These are phyloP conservation scores for Australoheros scitulus DNA, from an alignment of 2,113 vertebrate genomes.

Conservation along the genomic window DNA sequence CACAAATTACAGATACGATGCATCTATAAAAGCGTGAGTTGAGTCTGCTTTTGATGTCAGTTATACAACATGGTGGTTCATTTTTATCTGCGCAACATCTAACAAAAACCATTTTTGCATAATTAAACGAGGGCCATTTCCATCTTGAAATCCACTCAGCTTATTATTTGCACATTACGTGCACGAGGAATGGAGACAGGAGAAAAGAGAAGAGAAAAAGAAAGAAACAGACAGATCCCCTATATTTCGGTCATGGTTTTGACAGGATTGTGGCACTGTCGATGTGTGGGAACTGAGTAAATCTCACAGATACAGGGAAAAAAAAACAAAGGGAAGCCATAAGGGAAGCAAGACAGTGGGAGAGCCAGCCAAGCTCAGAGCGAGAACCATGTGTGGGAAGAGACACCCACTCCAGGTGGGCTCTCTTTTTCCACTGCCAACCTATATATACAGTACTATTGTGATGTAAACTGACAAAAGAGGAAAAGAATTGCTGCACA, in stretches of 20 bases:
- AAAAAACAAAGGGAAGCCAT: constrained; percentile 41
- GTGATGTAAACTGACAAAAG: constrained; percentile 14
- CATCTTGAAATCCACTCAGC: constrained; percentile 35
- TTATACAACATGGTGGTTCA: constrained; percentile 25
- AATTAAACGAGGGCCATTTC: constrained; percentile 47
- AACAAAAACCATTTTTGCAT: constrained; percentile 31
- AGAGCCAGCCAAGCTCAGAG: constrained; percentile 51
- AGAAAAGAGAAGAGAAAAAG: not conserved
- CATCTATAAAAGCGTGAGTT: constrained; percentile 14
- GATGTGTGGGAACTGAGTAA: constrained; percentile 44
- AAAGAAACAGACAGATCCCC: not conserved
- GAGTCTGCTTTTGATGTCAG: constrained; percentile 21
- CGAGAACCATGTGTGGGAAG: constrained; percentile 64
- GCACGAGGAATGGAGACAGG: not conserved
- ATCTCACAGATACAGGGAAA: constrained; percentile 37
- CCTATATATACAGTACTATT: constrained; percentile 21
- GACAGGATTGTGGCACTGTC: constrained; percentile 31
- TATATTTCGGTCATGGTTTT: constrained; percentile 19
- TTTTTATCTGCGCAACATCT: constrained; percentile 10
- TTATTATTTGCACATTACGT: constrained; percentile 41
- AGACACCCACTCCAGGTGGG: constrained; percentile 63
- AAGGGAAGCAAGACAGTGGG: constrained; percentile 33
- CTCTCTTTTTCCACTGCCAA: constrained; percentile 30
- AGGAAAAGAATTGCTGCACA: not conserved
- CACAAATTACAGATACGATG: constrained; percentile 39